phyloP scores from a whole-genome alignment of 2,797 vertebrate species.

The Sylvilagus floridanus region DNA sequence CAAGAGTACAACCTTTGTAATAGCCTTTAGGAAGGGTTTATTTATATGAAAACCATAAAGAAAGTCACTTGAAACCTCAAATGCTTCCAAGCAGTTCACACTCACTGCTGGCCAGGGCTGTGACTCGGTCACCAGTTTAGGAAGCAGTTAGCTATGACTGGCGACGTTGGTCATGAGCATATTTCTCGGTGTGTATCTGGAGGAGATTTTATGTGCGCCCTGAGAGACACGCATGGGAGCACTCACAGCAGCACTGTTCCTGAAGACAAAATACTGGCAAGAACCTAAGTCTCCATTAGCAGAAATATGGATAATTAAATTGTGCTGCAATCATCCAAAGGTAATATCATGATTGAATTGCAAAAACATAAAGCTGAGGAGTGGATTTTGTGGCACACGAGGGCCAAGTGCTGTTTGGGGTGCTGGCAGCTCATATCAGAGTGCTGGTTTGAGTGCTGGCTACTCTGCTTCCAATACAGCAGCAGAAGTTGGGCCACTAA shows the following conservation, averaged over 20 bases:
- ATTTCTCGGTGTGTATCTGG: background rate
- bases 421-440: no score
- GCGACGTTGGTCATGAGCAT: background rate
- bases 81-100: background rate
- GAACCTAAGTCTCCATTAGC: background rate
- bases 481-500: no score
- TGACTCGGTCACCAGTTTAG: background rate
- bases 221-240: background rate
- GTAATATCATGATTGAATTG: background rate
- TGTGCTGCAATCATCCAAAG: background rate
- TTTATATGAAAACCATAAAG: background rate
- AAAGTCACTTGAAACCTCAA: background rate
- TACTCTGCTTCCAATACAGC: no score
- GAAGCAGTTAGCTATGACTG: background rate
- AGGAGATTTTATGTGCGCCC: background rate
- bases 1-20: background rate
- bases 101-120: no score
- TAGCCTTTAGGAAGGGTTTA: background rate
- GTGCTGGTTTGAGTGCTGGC: no score
- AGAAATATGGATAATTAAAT: slow-evolving; percentile 6
- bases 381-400: no score
- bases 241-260: background rate
- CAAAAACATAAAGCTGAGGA: slow-evolving; percentile 15
- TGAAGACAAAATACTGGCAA: background rate
- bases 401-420: no score